phyloP scores from a whole-genome alignment of 2,888 invertebrate species.

The Agrotis segetum region DNA sequence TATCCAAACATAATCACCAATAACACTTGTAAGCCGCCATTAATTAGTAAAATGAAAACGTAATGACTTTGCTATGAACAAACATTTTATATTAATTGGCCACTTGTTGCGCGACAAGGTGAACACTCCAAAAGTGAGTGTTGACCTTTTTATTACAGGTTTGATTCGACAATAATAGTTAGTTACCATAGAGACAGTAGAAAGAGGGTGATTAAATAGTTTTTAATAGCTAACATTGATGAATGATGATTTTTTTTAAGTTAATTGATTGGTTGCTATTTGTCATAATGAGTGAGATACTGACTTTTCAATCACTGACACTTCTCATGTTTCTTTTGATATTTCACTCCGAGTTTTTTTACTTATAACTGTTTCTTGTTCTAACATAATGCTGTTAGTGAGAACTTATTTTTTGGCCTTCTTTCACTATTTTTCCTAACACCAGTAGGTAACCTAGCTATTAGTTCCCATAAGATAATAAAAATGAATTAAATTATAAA shows the following conservation, averaged over 20 bases:
- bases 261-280: constrained; percentile 10
- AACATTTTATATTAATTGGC: constrained; percentile 21
- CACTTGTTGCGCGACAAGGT: constrained; percentile 34
- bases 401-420: too few relatives aligned
- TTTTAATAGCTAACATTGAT: constrained; percentile 4
- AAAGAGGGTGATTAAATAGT: not conserved
- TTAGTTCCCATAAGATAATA: too few relatives aligned
- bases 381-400: too few relatives aligned
- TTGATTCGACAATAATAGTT: not conserved
- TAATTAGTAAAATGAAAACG: constrained; percentile 14
- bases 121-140: not conserved
- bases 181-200: constrained; percentile 13
- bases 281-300: not conserved
- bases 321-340: too few relatives aligned
- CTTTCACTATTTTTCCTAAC: too few relatives aligned
- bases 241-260: not conserved
- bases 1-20: not conserved
- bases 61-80: not conserved
- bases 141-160: not conserved
- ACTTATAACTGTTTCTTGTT: too few relatives aligned
- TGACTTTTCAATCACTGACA: not conserved
- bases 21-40: not conserved
- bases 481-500: too few relatives aligned
- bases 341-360: too few relatives aligned
- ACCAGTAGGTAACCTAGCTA: too few relatives aligned